A percentile compares a stretch with the other conserved stretches of the same genome.
Conservation (phyloP, 2,797 vertebrate species). For the Molossus alvarezi region DNA sequence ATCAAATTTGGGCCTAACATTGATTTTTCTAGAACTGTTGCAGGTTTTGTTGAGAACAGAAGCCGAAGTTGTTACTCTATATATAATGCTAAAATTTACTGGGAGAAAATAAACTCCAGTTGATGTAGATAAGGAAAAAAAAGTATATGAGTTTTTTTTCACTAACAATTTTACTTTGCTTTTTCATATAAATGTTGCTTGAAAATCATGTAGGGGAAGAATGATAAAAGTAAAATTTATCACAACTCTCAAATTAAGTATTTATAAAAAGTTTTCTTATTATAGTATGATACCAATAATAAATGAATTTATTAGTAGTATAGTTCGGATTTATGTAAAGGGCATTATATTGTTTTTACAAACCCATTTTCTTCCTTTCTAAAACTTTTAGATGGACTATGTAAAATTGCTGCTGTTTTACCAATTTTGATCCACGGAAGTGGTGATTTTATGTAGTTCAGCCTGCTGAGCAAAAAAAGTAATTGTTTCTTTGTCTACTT, state of each 20-base stretch:
- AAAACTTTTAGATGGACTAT: conserved; percentile 21
- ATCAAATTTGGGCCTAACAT: background rate
- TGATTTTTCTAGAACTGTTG: conserved; percentile 16
- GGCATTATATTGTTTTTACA: conserved; percentile 42
- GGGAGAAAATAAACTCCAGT: conserved; percentile 51
- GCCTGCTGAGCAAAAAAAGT: conserved; percentile 29
- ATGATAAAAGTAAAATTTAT: conserved; percentile 56
- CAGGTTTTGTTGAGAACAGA: conserved; percentile 6
- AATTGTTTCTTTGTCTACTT: conserved; percentile 39
- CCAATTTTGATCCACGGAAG: conserved; percentile 48
- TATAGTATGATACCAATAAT: background rate
- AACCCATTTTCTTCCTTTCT: conserved; percentile 14
- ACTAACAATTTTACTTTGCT: background rate
- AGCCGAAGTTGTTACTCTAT: background rate
- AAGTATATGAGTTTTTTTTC: background rate
- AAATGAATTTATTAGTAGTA: conserved; percentile 29
- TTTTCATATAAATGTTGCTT: conserved; percentile 33
- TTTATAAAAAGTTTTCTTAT: background rate
- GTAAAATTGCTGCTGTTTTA: conserved; percentile 31
- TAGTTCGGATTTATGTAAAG: conserved; percentile 51
- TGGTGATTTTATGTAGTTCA: background rate
- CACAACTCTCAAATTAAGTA: background rate
- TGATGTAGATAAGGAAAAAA: conserved; percentile 56
- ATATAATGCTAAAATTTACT: background rate
- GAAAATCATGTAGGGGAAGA: conserved; percentile 28